Evolutionary conservation across 1,140 invertebrate genomes (phyloP).

Genomic region (Cephus cinctus): DNA sequence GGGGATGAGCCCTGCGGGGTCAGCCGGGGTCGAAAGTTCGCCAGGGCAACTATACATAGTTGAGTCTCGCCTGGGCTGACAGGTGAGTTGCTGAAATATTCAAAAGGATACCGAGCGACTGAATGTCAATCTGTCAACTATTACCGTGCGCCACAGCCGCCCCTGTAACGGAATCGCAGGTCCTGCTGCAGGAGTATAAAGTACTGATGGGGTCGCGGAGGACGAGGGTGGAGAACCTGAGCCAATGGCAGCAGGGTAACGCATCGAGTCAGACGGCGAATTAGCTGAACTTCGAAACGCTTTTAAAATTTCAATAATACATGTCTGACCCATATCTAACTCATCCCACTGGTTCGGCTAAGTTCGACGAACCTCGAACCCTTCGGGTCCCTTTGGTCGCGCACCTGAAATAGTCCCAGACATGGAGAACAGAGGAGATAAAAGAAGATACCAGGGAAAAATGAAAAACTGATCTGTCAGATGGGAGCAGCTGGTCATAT

Average conservation of each 20-base stretch:
- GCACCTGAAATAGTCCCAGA: too few relatives aligned
- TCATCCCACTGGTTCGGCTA: conserved; percentile 17
- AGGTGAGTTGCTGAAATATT: conserved; percentile 50
- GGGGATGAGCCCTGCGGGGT: conserved; percentile 22
- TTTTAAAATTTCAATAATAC: conserved; percentile 49
- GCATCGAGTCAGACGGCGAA: conserved; percentile 21
- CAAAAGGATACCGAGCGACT: conserved; percentile 42
- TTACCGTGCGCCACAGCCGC: conserved; percentile 9
- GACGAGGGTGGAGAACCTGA: too few relatives aligned
- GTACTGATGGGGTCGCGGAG: too few relatives aligned
- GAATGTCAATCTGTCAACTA: conserved; percentile 51
- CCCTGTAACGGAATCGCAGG: not conserved
- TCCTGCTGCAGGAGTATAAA: too few relatives aligned
- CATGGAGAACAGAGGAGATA: too few relatives aligned
- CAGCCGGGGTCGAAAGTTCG: conserved; percentile 50
- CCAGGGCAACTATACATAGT: conserved; percentile 41
- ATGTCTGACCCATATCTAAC: conserved; percentile 42
- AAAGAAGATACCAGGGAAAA: too few relatives aligned
- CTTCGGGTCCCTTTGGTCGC: not conserved
- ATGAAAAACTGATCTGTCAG: too few relatives aligned
- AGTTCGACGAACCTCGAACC: too few relatives aligned
- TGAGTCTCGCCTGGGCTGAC: conserved; percentile 38
- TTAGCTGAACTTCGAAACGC: conserved; percentile 45
- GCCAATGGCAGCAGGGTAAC: too few relatives aligned
- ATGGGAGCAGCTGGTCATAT: too few relatives aligned